Evolutionary conservation across 2,797 vertebrate genomes (phyloP), one percentile per base, ranked within the genome.

Genomic region (Clamator glandarius): DNA sequence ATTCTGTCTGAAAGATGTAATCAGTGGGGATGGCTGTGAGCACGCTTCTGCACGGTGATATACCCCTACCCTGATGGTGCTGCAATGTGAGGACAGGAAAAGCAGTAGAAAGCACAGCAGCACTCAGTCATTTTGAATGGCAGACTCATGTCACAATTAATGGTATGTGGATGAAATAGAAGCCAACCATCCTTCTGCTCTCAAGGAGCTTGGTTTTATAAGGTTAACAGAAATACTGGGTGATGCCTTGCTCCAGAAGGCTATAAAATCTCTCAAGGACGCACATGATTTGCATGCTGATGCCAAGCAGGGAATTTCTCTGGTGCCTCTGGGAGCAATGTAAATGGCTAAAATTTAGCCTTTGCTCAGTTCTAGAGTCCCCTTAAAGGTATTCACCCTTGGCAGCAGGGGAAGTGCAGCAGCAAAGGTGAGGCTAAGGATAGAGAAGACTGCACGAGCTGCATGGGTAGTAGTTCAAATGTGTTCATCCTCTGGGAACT

Each of bases 371-470:
- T 36, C 33, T 7, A 3, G 39, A 20, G 24, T 6, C 44, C 31
- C 20, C 48, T 20, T 3, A 11, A 6, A 9, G 59, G 31, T 21
- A 9, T 16, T 50, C 3, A 1, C 31, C 31, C 8, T 12, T 5
- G 12, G 57, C n/a, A 33, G 52, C n/a, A 25, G 48, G 36, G 54
- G 8, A 5, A 42, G 54, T 7, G 3, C 39, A 11, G 59, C 33
- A n/a, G 57, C 5, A 35, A 5, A 13, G 10, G 59, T 4, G 68
- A 29, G 35, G 7, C 66, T 3, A 8, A 11, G 26, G 61, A 23
- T 6, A 7, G 8, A 3, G 33, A 12, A 28, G 31, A 8, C 41
- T 36, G 63, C 18, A 0, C 4, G 35, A 44, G 16, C 31, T 21
- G 24, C 13, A 3, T 9, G 58, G 68, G 57, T 23, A 26, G 18